Evolutionary conservation across 2,888 invertebrate genomes (phyloP).

Genomic region (Crematogaster levior): DNA sequence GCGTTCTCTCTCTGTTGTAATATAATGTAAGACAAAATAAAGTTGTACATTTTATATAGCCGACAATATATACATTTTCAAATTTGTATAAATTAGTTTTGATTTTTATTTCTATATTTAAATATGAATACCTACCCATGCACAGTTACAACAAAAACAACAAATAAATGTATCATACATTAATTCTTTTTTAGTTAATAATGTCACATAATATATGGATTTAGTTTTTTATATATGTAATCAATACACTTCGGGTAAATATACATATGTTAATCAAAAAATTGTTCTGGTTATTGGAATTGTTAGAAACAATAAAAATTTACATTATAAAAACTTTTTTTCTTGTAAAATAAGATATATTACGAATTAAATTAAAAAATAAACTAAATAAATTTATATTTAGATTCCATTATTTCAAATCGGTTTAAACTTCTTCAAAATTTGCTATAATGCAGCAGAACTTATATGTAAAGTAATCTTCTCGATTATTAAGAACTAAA

Average conservation of each 20-base stretch:
- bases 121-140: background rate
- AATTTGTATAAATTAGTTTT: constrained; percentile 26
- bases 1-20: constrained; percentile 60
- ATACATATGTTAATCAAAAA: too few species aligned
- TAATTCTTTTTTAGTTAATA: too few species aligned
- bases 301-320: background rate
- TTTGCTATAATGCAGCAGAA: background rate
- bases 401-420: background rate
- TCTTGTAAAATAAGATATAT: background rate
- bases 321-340: background rate
- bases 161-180: too few species aligned
- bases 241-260: too few species aligned
- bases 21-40: constrained; percentile 64
- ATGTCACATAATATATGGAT: too few species aligned
- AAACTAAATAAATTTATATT: background rate
- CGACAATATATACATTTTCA: constrained; percentile 13
- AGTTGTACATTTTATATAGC: constrained; percentile 70
- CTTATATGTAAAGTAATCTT: background rate
- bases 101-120: background rate
- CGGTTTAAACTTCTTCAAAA: background rate
- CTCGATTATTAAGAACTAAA: background rate
- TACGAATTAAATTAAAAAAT: background rate
- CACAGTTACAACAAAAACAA: too few species aligned
- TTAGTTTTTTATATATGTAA: too few species aligned
- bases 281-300: too few species aligned